Base-by-base conservation (phyloP, 1,140 invertebrate species). In the Psilanteris sp. region DNA sequence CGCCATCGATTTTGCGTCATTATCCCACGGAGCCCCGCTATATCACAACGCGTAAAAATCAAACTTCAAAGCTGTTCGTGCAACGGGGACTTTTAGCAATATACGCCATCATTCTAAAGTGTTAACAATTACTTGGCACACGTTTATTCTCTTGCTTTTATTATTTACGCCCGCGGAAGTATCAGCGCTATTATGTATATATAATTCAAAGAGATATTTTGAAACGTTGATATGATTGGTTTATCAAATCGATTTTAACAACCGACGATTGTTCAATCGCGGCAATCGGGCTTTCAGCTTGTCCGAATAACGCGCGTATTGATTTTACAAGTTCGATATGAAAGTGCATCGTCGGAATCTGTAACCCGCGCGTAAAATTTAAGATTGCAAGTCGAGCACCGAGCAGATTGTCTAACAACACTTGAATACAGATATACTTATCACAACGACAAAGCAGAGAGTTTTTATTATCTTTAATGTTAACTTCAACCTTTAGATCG, bases 351-450 rank as follows among this genome's bases (percentile, higher is more conserved):
- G n/a, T n/a, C n/a, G n/a, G n/a, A n/a, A n/a, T n/a, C n/a, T n/a
- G n/a, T n/a, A n/a, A n/a, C n/a, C n/a, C n/a, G n/a, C n/a, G n/a
- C 18, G 18, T 20, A 37, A 34, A 67, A 46, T 68, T 50, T 48
- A 61, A 46, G 61, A 66, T 61, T 67, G 70, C 52, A 61, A 54
- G 61, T 74, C 62, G 71, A 74, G 54, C 71, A 74, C 71, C 61
- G 71, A 74, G 71, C 61, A 67, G 54, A 66, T 66, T 66, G 61
- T 52, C 52, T 59, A 66, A 74, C n/a, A n/a, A 61, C 22, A 66
- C 54, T 74, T 36, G 15, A 43, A 44, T 52, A 48, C 16, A 7
- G 16, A 4, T 48, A 36, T 43, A n/a, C n/a, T 44, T 1, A 50
- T 62, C 57, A 50, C 68, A 64, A 57, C 50, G 41, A 72, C 59